Evolutionary conservation across 2,113 vertebrate genomes (phyloP), one percentile per base, ranked within the genome.

Genomic region (Melanocharis versteri): DNA sequence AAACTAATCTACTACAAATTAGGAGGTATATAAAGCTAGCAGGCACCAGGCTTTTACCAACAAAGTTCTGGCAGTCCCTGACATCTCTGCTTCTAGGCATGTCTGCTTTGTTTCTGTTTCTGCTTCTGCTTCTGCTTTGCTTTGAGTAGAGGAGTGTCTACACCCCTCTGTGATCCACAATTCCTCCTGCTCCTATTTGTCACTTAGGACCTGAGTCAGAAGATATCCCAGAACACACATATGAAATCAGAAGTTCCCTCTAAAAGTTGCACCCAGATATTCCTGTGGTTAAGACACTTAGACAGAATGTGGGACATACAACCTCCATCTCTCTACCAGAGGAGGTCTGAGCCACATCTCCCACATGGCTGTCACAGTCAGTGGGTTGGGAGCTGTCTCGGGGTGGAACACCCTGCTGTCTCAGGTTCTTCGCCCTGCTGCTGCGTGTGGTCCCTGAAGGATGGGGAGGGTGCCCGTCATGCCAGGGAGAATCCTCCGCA

Each of bases 71-170:
- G 27, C 48, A 76, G 48, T 58, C 35, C 21, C 19, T 71, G 66
- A 56, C 24, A 48, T 60, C 48, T 64, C 61, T 65, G 68, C 89
- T 93, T 93, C 88, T 64, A 85, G 92, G 66, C 78, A 94, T 27
- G 23, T 72, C 84, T 83, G 47, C 39, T 73, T 87, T 40, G 8
- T 71, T 82, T 79, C 68, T 91, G 33, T 56, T 83, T 89, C 75
- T 92, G 23, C 40, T 70, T 70, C 75, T 92, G 23, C 40, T 70
- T 70, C 79, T 78, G 62, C 73, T 69, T 83, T 77, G 47, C 53
- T 82, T 79, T 65, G 45, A 71, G 27, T 18, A 84, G 47, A 44
- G 61, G 15, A 79, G 3, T 28, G 37, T 39, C 50, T 84, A 42
- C 33, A 56, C 2, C 16, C 8, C 39, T 54, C 9, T 27, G 6